Percentiles rank a stretch among this genome's conserved stretches.
Evolutionary conservation across 2,888 invertebrate genomes (phyloP).

Genomic region (Hydraecia micacea): DNA sequence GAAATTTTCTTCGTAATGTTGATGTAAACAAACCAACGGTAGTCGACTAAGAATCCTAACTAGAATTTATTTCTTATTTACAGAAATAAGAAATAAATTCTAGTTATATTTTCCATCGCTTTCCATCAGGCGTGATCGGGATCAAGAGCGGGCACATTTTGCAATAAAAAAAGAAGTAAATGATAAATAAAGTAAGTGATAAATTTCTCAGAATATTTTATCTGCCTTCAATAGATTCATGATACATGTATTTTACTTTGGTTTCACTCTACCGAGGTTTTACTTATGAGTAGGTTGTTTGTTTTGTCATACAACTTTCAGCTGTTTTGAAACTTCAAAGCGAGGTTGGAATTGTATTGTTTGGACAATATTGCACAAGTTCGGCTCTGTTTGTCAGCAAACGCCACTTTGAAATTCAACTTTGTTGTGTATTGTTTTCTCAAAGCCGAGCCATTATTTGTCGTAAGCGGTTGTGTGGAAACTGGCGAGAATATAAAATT

Average conservation of each 20-base stretch:
- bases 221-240: conserved; percentile 7
- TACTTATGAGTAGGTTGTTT: conserved; percentile 19
- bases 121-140: no score
- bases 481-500: conserved; percentile 6
- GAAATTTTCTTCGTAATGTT: background rate
- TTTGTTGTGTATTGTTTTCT: conserved; percentile 39
- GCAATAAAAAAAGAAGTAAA: no score
- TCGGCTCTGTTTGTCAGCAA: conserved; percentile 30
- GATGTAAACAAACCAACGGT: background rate
- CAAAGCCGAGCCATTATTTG: conserved; percentile 28
- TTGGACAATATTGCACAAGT: conserved; percentile 51
- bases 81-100: background rate
- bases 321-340: conserved; percentile 41
- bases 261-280: background rate
- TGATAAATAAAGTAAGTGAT: background rate
- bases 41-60: background rate
- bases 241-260: background rate
- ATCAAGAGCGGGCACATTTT: no score
- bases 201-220: background rate
- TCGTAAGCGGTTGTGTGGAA: conserved; percentile 16
- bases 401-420: conserved; percentile 31
- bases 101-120: no score
- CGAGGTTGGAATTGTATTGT: conserved; percentile 42
- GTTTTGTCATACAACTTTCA: conserved; percentile 31
- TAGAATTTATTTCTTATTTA: background rate